Evolutionary conservation across 2,113 vertebrate species (phyloP).

Genomic region (Pantherophis guttatus): DNA sequence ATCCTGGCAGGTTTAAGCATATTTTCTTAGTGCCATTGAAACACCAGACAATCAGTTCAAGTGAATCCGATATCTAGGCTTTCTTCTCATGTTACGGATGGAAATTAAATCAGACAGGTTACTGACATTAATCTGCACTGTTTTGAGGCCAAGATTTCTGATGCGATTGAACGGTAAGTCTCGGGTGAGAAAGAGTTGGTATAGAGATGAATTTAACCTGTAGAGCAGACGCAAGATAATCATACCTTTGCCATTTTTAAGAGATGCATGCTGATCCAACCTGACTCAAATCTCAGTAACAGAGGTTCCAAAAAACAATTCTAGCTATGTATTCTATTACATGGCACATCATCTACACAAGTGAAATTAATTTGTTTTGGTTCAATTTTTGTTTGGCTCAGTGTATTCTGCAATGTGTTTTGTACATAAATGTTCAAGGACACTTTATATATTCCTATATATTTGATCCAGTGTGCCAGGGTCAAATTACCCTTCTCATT

Average conservation of each 20-base stretch:
- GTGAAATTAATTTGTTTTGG: neutral
- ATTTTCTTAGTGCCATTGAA: slow-evolving; percentile 20
- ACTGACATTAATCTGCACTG: slow-evolving; percentile 34
- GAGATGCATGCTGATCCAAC: slow-evolving; percentile 3
- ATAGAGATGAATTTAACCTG: neutral
- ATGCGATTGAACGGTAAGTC: slow-evolving; percentile 18
- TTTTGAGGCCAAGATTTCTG: neutral
- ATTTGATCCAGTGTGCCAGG: neutral
- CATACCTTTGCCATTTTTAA: slow-evolving; percentile 11
- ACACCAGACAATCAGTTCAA: slow-evolving; percentile 12
- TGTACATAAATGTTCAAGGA: neutral
- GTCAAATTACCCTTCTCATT: neutral
- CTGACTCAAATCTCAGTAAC: neutral
- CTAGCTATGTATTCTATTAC: neutral
- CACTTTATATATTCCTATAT: neutral
- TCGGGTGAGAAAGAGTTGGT: neutral
- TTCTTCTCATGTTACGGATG: slow-evolving; percentile 26
- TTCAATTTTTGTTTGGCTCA: neutral
- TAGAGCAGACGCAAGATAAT: neutral
- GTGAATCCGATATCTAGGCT: slow-evolving; percentile 15
- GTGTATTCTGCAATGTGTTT: neutral
- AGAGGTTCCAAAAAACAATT: neutral
- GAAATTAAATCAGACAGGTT: slow-evolving; percentile 24
- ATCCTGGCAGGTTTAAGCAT: slow-evolving; percentile 7
- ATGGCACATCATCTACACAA: neutral